A percentile compares a stretch with the other conserved stretches of the same genome.
Conservation (phyloP, 2,113 vertebrate species). For the Struthidea cinerea region DNA sequence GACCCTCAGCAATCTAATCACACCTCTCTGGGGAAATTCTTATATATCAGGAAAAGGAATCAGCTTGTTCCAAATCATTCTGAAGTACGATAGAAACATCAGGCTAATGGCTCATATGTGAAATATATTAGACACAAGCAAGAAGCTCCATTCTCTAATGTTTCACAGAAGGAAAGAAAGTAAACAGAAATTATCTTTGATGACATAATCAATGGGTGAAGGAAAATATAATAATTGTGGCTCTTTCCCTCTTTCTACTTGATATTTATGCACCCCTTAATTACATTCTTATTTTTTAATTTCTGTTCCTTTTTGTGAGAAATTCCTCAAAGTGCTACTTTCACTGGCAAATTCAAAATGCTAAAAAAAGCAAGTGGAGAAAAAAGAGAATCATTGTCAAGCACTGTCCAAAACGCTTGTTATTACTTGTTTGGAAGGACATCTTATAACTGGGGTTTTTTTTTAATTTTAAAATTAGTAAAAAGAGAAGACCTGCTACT, state of each 20-base stretch:
- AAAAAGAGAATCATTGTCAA: not conserved
- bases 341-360: slow-evolving; percentile 36
- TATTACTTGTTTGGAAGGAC: not conserved
- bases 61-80: not conserved
- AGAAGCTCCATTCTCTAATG: slow-evolving; percentile 16
- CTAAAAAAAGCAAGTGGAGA: slow-evolving; percentile 23
- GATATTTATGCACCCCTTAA: slow-evolving; percentile 39
- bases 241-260: slow-evolving; percentile 12
- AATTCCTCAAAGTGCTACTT: slow-evolving; percentile 45
- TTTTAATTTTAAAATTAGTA: not conserved
- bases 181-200: slow-evolving; percentile 61
- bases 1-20: not conserved
- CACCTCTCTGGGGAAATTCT: not conserved
- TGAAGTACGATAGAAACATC: not conserved
- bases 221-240: slow-evolving; percentile 44
- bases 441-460: not conserved
- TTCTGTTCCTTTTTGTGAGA: slow-evolving; percentile 32
- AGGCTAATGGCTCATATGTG: not conserved
- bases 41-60: not conserved
- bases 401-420: not conserved
- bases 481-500: not conserved
- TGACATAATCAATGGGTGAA: slow-evolving; percentile 43
- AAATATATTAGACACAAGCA: not conserved
- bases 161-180: slow-evolving; percentile 38
- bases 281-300: slow-evolving; percentile 53